Base-by-base conservation (phyloP, 2,888 invertebrate species). In the Napeogenes inachia region DNA sequence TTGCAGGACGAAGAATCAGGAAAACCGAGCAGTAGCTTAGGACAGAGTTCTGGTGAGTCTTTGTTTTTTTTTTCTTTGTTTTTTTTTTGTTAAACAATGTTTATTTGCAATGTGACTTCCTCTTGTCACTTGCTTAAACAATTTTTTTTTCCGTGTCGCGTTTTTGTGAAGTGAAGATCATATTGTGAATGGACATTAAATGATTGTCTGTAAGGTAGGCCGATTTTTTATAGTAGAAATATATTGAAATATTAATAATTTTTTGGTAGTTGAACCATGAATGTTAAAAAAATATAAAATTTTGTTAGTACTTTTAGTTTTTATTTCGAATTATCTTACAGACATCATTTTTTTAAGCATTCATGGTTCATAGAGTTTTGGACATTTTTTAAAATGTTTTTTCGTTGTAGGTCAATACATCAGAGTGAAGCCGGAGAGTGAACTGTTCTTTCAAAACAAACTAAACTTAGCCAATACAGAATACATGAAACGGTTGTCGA, bases 171-270 rank as follows among this genome's bases (percentile, higher is more conserved):
- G 45, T 68, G 86, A 85, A 85, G 81, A 84, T 81, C 82, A 81
- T 85, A 82, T 87, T 87, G 88, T 87, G 88, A 89, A 89, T 87
- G 85, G 87, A 84, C 84, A 84, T 87, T 88, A 77, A 79, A 84
- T 74, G 76, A 86, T 86, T 89, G 89, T 90, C 89, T 90, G 89
- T 90, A 89, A 90, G 90, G 90, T 90, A 90, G 89, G 90, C 89
- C 87, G 74, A 76, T 79, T 89, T 73, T 77, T 69, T 59, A 68
- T 78, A 76, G 74, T 77, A 71, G 53, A 65, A 70, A 74, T 75
- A 80, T 80, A 71, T 74, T 79, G 10, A 42, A 42, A 71, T 68
- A 60, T 60, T 62, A 67, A 63, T 69, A 60, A 54, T 66, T 62
- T 67, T 68, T 66, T 60, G 59, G 72, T 76, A 73, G 72, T 69